Percentiles rank a stretch among this genome's conserved stretches.
phyloP scores from a whole-genome alignment of 37 sponge, comb jelly and placozoan species.

The Halisarca cf. caerulea region DNA sequence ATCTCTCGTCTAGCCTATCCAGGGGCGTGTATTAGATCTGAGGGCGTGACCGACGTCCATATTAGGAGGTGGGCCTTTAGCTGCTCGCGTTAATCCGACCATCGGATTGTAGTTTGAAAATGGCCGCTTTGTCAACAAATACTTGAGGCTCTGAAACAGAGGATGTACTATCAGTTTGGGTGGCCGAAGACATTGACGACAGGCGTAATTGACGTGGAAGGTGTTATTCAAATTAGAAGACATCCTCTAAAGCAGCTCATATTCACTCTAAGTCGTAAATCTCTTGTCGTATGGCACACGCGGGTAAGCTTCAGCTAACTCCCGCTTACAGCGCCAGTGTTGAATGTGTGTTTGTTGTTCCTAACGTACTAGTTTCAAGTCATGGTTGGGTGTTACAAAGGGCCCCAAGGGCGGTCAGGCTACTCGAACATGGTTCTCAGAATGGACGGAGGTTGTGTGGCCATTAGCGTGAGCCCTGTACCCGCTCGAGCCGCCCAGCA shows the following conservation, averaged over 20 bases:
- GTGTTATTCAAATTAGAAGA: background rate
- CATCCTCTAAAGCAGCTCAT: slow-evolving; percentile 28
- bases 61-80: too few relatives aligned
- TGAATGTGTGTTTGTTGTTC: background rate
- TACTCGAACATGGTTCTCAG: background rate
- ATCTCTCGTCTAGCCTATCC: too few relatives aligned
- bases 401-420: too few relatives aligned
- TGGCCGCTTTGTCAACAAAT: too few relatives aligned
- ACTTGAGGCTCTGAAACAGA: background rate
- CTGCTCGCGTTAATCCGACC: too few relatives aligned
- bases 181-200: background rate
- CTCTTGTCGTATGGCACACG: slow-evolving; percentile 6
- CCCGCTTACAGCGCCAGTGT: too few relatives aligned
- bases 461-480: background rate
- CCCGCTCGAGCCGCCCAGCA: background rate
- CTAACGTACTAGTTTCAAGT: background rate
- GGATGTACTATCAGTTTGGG: slow-evolving; percentile 9
- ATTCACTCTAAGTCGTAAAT: background rate
- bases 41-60: too few relatives aligned
- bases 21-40: too few relatives aligned
- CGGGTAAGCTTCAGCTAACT: background rate
- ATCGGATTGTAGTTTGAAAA: too few relatives aligned
- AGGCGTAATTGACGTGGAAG: background rate
- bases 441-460: slow-evolving; percentile 15
- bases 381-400: slow-evolving; percentile 4